Evolutionary conservation across 1,140 invertebrate genomes (phyloP), one percentile per base, ranked within the genome.

Genomic region (Aphis craccivora): DNA sequence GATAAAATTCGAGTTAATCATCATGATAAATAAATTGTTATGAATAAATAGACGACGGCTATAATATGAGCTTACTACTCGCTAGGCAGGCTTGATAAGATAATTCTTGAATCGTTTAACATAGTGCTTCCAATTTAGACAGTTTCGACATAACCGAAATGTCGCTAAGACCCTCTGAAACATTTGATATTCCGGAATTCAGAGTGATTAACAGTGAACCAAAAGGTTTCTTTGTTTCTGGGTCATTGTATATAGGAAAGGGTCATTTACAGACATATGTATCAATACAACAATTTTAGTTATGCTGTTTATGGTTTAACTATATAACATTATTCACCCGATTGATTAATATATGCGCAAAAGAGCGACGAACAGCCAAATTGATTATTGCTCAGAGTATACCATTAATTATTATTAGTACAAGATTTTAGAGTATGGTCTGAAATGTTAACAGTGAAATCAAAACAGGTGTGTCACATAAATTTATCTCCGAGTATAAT

Each of bases 211-310:
- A 51, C 8, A 45, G 18, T 25, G 23, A 53, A 89, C 87, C 48
- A 53, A 37, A 87, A 1, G 22, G 84, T 45, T 87, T 84, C 43
- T 30, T 30, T 88, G 45, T 48, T 48, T 43, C n/a, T 89, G 37
- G 45, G 86, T 48, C 86, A 88, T 51, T 88, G 86, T 51, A 48
- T 51, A 30, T 23, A 30, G 18, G 30, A 51, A 35, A 51, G 30
- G 84, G 84, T 87, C 43, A 43, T 48, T 88, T 30, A 23, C 18
- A 35, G 18, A 35, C 48, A 53, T 37, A 35, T 88, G 30, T 25
- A 35, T n/a, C 18, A n/a, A 53, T n/a, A 53, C n/a, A 53, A 53
- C n/a, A 89, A 89, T 89, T 89, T 89, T 51, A 89, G 87, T 89
- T 53, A 89, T 53, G 48, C 45, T 35, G n/a, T 53, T 20, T 53